phyloP scores from a whole-genome alignment of 2,113 vertebrate species.

The Fulmarus glacialis region DNA sequence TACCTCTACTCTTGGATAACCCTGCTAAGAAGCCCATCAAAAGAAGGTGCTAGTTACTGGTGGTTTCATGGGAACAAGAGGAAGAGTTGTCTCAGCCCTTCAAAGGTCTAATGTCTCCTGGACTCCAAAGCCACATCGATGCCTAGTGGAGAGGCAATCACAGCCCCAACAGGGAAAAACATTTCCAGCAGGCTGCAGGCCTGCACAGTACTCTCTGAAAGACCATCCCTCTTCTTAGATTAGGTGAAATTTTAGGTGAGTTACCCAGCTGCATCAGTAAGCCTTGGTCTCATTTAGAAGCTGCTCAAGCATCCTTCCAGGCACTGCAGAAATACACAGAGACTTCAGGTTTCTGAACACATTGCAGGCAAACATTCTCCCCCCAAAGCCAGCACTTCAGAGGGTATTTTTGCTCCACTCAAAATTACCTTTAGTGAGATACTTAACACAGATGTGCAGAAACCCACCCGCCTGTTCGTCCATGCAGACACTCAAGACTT shows the following conservation, averaged over 20 bases:
- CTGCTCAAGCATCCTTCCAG: not conserved
- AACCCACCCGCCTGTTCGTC: fast-evolving
- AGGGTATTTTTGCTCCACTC: not conserved
- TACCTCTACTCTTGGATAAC: not conserved
- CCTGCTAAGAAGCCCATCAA: not conserved
- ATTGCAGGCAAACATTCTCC: not conserved
- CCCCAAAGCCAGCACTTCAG: not conserved
- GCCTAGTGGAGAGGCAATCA: not conserved
- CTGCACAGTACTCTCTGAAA: not conserved
- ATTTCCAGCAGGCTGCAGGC: not conserved
- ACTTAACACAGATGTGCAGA: not conserved
- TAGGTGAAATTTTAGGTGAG: not conserved
- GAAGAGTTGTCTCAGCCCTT: not conserved
- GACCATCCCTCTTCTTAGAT: not conserved
- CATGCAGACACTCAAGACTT: fast-evolving
- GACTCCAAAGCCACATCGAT: fast-evolving
- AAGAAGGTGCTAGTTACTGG: not conserved
- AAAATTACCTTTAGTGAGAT: not conserved
- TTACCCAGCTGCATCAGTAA: not conserved
- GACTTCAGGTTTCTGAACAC: not conserved
- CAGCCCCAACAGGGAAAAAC: not conserved
- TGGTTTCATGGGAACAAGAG: not conserved
- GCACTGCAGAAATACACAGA: not conserved
- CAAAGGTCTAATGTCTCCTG: not conserved
- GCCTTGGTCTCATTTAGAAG: not conserved